Conservation (phyloP, 2,888 invertebrate genomes). For the Eurytoma adleriae region DNA sequence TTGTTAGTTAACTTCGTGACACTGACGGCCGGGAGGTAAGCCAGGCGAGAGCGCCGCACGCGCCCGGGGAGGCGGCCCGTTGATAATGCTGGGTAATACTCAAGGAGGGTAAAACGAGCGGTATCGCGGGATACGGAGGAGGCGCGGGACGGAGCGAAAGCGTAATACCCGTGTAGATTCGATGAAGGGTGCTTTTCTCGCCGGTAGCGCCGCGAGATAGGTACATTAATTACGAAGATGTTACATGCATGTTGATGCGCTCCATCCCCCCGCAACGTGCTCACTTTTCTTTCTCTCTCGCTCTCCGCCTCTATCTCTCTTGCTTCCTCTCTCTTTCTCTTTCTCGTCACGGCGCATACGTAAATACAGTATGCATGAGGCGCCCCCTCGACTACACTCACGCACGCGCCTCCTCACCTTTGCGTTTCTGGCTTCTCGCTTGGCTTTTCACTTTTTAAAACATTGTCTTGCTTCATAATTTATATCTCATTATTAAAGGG, state of each 20-base stretch:
- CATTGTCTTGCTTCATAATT: no score
- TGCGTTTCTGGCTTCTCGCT: background rate
- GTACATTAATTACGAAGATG: conserved; percentile 69
- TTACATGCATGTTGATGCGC: conserved; percentile 66
- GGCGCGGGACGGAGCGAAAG: conserved; percentile 6
- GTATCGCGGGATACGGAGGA: background rate
- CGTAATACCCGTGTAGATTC: conserved; percentile 37
- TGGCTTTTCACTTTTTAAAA: no score
- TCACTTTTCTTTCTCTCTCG: background rate
- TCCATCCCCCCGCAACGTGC: background rate
- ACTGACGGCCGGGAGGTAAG: background rate
- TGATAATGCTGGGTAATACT: conserved; percentile 24
- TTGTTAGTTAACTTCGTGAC: conserved; percentile 30
- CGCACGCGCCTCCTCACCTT: conserved; percentile 3
- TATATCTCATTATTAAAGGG: no score
- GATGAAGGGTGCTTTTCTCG: conserved; percentile 43
- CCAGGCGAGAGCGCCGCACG: background rate
- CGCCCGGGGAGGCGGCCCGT: background rate
- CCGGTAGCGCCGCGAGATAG: conserved; percentile 38
- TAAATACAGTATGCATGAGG: conserved; percentile 46
- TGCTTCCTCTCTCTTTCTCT: no score
- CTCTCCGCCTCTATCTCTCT: no score
- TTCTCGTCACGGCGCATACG: conserved; percentile 4
- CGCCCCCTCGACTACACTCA: background rate
- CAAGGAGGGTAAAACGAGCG: conserved; percentile 4